Base-by-base conservation (phyloP, 1,140 invertebrate species). In the Phocides pigmalion region DNA sequence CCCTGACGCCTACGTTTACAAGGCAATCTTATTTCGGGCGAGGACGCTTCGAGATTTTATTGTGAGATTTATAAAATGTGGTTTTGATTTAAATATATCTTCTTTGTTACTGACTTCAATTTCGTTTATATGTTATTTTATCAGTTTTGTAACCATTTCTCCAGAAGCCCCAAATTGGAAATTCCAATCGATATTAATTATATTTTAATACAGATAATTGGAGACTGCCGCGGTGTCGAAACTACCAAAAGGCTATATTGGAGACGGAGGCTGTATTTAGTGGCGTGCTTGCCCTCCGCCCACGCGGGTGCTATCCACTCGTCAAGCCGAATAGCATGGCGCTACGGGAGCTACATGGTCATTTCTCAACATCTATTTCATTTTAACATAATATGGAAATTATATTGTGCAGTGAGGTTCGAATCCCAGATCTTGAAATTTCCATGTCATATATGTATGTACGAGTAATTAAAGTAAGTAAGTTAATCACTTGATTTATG, bases 251-350 rank as follows among this genome's bases (percentile, higher is more conserved):
- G 11, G 35, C 28, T 39, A 9, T 39, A 12, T 2, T 32, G 28
- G 1, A 2, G 22, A 4, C 47, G 32, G 17, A 25, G 22, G 50
- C 35, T 32, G 42, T 54, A 68, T 59, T 53, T 64, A 64, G 44
- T 59, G 35, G 61, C 22, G 51, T 64, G 19, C 53, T 39, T 63
- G 66, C 46, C 61, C 19, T 47, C 35, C 66, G 47, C 66, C 61
- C 61, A 51, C 53, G 61, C 66, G 12, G 19, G 19, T 12, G 5
- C 20, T 22, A 14, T 8, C 17, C 4, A 4, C n/a, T 47, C 12
- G 12, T 39, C 28, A 11, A n/a, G 3, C 28, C n/a, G 11, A 14
- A 14, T 11, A 12, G 3, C 5, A 22, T 8, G n/a, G 15, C 19
- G 3, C 42, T n/a, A n/a, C 11, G 17, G 17, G 17, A 12, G 19